A percentile compares a stretch with the other conserved stretches of the same genome.
These are phyloP conservation scores for Drosophila eugracilis DNA, from an alignment of 1,140 invertebrate genomes.

Conservation along the genomic window DNA sequence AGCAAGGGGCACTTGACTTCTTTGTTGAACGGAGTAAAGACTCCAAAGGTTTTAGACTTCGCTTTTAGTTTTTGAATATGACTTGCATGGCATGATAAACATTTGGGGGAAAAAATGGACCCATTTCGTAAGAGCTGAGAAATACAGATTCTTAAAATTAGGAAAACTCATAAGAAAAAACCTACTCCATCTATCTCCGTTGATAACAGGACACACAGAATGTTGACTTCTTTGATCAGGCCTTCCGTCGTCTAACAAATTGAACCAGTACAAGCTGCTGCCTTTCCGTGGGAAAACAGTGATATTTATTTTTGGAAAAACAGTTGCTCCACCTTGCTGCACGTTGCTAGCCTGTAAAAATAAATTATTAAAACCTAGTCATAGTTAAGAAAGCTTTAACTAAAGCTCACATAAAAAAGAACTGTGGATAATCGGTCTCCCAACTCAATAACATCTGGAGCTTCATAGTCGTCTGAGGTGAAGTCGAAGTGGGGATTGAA, in stretches of 20 bases:
- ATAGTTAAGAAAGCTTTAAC: neutral
- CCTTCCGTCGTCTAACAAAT: constrained; percentile 94
- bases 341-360: constrained; percentile 94
- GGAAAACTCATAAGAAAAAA: neutral
- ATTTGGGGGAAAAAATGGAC: constrained; percentile 38
- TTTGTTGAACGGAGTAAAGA: no score
- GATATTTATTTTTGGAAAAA: constrained; percentile 94
- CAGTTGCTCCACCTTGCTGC: constrained; percentile 96
- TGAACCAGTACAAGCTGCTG: constrained; percentile 97
- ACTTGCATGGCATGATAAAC: constrained; percentile 37
- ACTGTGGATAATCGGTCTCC: constrained; percentile 56
- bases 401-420: constrained; percentile 50
- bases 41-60: no score
- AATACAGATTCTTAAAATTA: neutral
- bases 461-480: constrained; percentile 81
- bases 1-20: no score
- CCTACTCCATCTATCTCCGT: constrained; percentile 96
- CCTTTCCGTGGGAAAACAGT: constrained; percentile 94
- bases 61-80: neutral
- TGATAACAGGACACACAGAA: constrained; percentile 97
- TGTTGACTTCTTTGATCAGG: constrained; percentile 96
- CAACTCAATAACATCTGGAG: neutral
- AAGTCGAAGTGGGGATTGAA: constrained; percentile 87
- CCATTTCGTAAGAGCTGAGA: constrained; percentile 60
- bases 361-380: neutral